Evolutionary conservation across 2,113 vertebrate species (phyloP).

Genomic region (Paracanthobrama guichenoti): DNA sequence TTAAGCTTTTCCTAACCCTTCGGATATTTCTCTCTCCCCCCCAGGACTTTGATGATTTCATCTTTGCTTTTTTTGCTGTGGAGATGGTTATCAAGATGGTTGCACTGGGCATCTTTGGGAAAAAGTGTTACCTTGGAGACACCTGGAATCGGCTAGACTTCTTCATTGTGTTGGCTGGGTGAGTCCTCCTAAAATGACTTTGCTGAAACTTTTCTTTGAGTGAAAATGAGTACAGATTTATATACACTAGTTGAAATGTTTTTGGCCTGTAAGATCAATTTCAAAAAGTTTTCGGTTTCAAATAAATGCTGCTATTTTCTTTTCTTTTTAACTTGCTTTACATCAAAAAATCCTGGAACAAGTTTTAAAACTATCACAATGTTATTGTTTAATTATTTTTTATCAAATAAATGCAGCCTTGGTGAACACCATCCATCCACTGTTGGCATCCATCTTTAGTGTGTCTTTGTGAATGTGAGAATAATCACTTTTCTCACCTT

Average conservation of each 20-base stretch:
- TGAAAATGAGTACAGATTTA: background rate
- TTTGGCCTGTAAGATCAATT: no score
- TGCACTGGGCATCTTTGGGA: constrained; percentile 95
- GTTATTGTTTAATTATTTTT: background rate
- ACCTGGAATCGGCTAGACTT: constrained; percentile 99
- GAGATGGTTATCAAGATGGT: constrained; percentile 99
- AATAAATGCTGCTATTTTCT: no score
- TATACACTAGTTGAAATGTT: background rate
- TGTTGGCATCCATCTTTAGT: no score
- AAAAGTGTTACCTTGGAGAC: constrained; percentile 98
- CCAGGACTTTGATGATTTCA: constrained; percentile 97
- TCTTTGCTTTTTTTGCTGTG: constrained; percentile 98
- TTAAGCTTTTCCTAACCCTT: constrained; percentile 30
- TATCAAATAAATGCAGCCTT: background rate
- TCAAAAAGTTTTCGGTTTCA: no score
- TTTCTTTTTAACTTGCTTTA: no score
- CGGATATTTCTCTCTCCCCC: background rate
- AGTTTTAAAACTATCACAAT: no score
- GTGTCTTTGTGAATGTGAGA: background rate
- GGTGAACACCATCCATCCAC: background rate
- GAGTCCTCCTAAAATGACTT: constrained; percentile 68
- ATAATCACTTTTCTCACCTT: background rate
- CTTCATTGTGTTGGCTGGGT: constrained; percentile 97
- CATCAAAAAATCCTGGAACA: no score
- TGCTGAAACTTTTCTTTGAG: background rate